Evolutionary conservation across 1,140 invertebrate species (phyloP).

Genomic region (Megalonaias nervosa): DNA sequence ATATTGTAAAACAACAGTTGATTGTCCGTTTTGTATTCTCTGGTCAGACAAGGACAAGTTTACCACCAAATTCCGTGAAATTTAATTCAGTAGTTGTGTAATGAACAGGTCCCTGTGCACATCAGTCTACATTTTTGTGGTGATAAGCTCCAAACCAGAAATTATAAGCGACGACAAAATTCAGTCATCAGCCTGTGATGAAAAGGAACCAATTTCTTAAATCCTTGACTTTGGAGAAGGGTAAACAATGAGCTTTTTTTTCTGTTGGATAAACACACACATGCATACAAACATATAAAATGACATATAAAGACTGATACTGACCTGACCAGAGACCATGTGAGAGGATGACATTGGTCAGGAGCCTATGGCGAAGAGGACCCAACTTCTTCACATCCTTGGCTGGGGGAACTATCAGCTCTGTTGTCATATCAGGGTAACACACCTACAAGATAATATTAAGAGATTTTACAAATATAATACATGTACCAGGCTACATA

Average conservation of each 20-base stretch:
- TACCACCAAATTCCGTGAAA: too few relatives aligned
- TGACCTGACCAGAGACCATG: slow-evolving; percentile 79
- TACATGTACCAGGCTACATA: neutral
- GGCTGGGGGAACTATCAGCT: slow-evolving; percentile 84
- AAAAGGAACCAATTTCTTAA: neutral
- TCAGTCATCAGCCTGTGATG: neutral
- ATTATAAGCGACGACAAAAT: neutral
- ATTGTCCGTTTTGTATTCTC: too few relatives aligned
- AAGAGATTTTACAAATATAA: neutral
- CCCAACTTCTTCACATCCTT: slow-evolving; percentile 71
- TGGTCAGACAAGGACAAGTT: too few relatives aligned
- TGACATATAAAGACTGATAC: neutral
- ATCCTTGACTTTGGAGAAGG: too few relatives aligned
- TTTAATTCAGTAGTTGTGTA: too few relatives aligned
- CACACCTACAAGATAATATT: slow-evolving; percentile 71
- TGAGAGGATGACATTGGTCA: slow-evolving; percentile 89
- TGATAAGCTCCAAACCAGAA: neutral
- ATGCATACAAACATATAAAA: too few relatives aligned
- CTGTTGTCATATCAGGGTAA: slow-evolving; percentile 92
- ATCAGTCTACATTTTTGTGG: neutral
- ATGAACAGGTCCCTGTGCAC: too few relatives aligned
- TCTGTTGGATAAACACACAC: neutral
- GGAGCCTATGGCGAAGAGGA: slow-evolving; percentile 80
- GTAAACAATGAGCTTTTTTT: neutral
- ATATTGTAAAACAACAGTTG: too few relatives aligned